These are phyloP conservation scores for Lysiphlebus fabarum DNA, from an alignment of 1,140 invertebrate species.

Conservation along the genomic window DNA sequence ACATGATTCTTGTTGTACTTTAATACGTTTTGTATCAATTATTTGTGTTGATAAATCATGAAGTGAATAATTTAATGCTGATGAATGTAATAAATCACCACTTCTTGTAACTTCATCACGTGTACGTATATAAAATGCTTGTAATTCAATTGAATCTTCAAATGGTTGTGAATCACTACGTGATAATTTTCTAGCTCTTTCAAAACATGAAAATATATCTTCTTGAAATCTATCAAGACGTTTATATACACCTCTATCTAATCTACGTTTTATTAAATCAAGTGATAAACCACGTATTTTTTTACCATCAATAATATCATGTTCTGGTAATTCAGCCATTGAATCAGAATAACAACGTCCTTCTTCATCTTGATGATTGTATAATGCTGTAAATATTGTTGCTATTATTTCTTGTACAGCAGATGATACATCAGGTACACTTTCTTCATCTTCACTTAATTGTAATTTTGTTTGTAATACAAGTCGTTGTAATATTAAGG, in stretches of 20 bases:
- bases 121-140: constrained; percentile 85
- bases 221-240: constrained; percentile 94
- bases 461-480: constrained; percentile 89
- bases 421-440: constrained; percentile 81
- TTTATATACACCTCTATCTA: constrained; percentile 86
- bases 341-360: constrained; percentile 95
- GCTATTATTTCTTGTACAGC: constrained; percentile 89
- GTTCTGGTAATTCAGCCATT: constrained; percentile 88
- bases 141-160: constrained; percentile 92
- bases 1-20: constrained; percentile 69
- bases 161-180: constrained; percentile 91
- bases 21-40: constrained; percentile 73
- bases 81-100: constrained; percentile 79
- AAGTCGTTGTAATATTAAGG: constrained; percentile 85
- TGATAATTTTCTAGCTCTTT: constrained; percentile 81
- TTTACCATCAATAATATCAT: constrained; percentile 73
- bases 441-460: constrained; percentile 81
- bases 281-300: constrained; percentile 76
- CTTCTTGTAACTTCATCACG: constrained; percentile 71
- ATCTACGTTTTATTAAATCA: constrained; percentile 78
- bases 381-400: constrained; percentile 88
- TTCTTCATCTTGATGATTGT: constrained; percentile 95
- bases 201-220: constrained; percentile 92
- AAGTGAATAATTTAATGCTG: constrained; percentile 78
- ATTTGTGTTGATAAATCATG: constrained; percentile 71